Conservation (phyloP, 2,888 invertebrate genomes). For the Dolichomitus sp. region DNA sequence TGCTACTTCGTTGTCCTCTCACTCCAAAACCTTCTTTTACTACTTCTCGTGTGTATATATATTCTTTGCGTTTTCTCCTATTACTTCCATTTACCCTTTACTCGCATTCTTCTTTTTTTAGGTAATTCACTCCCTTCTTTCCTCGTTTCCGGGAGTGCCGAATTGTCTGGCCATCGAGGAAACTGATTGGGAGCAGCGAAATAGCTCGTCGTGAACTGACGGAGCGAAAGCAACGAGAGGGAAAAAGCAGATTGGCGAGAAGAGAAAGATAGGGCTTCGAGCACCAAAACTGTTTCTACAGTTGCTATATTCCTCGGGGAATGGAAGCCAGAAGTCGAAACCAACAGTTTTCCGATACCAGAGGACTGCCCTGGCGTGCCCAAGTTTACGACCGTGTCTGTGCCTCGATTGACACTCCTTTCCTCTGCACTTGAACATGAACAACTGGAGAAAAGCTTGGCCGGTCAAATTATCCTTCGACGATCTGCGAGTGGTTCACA, state of each 20-base stretch:
- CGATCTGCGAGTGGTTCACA: background rate
- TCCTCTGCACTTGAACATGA: background rate
- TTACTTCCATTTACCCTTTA: constrained; percentile 11
- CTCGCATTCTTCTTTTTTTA: constrained; percentile 1
- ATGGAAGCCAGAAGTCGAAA: background rate
- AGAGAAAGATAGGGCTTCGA: background rate
- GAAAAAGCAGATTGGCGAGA: background rate
- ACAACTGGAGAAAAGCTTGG: background rate
- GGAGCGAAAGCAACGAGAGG: background rate
- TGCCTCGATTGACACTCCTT: background rate
- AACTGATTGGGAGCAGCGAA: constrained; percentile 24
- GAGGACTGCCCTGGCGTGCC: background rate
- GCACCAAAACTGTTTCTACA: background rate
- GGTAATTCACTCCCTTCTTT: background rate
- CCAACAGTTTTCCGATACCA: constrained; percentile 31
- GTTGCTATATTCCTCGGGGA: background rate
- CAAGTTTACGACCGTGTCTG: background rate
- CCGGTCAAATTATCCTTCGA: background rate
- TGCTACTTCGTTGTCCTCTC: background rate
- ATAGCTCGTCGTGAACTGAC: constrained; percentile 16
- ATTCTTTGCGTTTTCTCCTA: background rate
- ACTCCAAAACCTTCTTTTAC: constrained; percentile 8
- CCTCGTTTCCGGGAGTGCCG: constrained; percentile 1
- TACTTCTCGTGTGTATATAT: constrained; percentile 5
- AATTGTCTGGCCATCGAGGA: constrained; percentile 39